A percentile compares a stretch with the other conserved stretches of the same genome.
Evolutionary conservation across 53 echinoderm and acorn worm species (phyloP).

Genomic region (Echinometra lucunter): DNA sequence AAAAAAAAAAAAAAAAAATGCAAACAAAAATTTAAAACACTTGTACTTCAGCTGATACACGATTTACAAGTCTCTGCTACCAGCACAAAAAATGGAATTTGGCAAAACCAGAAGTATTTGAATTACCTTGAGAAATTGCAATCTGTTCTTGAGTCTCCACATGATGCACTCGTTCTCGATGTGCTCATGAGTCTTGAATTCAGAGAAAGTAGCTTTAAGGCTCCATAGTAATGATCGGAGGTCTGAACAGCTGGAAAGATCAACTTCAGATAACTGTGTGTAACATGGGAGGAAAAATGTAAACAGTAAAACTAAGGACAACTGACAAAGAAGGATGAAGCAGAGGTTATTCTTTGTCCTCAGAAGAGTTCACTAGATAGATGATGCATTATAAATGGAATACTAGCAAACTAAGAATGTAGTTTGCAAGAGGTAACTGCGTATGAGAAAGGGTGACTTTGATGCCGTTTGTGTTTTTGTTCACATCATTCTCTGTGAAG

Average conservation of each 20-base stretch:
- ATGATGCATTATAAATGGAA: no score
- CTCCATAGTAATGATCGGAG: conserved; percentile 84
- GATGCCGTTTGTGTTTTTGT: no score
- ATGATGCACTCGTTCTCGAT: conserved; percentile 99
- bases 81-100: not conserved
- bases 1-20: no score
- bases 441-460: no score
- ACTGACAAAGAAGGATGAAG: no score
- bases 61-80: not conserved
- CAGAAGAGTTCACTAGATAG: no score
- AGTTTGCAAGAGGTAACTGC: no score
- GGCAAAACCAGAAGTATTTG: not conserved
- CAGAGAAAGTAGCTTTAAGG: conserved; percentile 87
- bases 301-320: not conserved
- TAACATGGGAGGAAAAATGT: not conserved
- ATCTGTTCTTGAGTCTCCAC: conserved; percentile 94
- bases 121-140: conserved; percentile 76
- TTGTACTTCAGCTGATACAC: not conserved
- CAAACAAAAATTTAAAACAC: no score
- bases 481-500: no score
- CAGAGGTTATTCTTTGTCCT: no score
- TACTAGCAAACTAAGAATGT: no score
- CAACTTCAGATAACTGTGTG: conserved; percentile 72
- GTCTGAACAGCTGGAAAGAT: conserved; percentile 88
- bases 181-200: conserved; percentile 95